A percentile compares a stretch with the other conserved stretches of the same genome.
Evolutionary conservation across 2,797 vertebrate species (phyloP).

Genomic region (Protonibea diacanthus): DNA sequence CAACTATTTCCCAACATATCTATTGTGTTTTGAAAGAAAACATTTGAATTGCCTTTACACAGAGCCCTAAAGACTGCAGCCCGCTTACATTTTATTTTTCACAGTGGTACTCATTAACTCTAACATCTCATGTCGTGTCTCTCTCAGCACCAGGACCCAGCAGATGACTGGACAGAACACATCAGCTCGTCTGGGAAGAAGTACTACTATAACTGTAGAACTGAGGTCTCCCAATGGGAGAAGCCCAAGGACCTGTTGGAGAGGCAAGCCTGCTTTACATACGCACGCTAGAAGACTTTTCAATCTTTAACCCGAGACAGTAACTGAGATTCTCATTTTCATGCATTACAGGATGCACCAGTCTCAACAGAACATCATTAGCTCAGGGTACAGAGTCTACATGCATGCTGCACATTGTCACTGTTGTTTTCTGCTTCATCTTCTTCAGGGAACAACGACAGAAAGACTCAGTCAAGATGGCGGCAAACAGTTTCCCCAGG

Average conservation of each 20-base stretch:
- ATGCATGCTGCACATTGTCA: background rate
- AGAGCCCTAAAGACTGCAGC: background rate
- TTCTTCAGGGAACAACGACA: slow-evolving; percentile 94
- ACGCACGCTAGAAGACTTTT: background rate
- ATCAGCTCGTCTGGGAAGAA: slow-evolving; percentile 99
- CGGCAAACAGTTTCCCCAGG: slow-evolving; percentile 97
- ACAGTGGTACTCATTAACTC: no score
- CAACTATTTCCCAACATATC: no score
- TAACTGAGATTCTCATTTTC: background rate
- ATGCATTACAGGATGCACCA: background rate
- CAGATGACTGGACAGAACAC: slow-evolving; percentile 99
- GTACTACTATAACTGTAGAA: slow-evolving; percentile 99
- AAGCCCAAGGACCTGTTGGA: slow-evolving; percentile 99
- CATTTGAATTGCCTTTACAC: no score
- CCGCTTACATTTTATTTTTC: background rate
- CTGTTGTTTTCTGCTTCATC: slow-evolving; percentile 33
- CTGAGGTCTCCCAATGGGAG: slow-evolving; percentile 99
- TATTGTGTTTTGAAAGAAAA: no score
- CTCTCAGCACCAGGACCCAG: slow-evolving; percentile 90
- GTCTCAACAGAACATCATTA: background rate
- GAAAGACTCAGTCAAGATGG: slow-evolving; percentile 96
- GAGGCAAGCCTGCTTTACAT: slow-evolving; percentile 84
- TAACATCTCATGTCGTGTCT: background rate
- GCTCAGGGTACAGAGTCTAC: background rate
- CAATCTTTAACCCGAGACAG: background rate